Evolutionary conservation across 1,140 invertebrate species (phyloP).

Genomic region (Trichogramma pretiosum): DNA sequence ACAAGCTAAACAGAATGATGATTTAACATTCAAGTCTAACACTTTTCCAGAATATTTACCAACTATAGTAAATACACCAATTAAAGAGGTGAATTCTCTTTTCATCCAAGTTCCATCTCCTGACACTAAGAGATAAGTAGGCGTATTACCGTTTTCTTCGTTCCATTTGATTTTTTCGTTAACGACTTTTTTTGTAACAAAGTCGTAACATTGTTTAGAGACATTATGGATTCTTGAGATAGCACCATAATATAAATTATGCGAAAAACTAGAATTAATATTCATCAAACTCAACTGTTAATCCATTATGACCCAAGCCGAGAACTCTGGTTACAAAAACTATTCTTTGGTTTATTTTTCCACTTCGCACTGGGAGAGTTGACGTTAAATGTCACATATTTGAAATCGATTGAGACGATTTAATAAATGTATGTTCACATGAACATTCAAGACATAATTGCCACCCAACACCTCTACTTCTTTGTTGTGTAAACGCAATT

Average conservation of each 20-base stretch:
- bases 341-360: slow-evolving; percentile 9
- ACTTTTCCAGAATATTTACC: slow-evolving; percentile 1
- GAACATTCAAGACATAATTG: background rate
- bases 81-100: background rate
- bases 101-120: slow-evolving; percentile 7
- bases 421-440: background rate
- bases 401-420: background rate
- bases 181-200: background rate
- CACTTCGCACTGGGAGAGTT: too few species aligned
- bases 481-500: slow-evolving; percentile 2
- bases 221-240: background rate
- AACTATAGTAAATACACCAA: slow-evolving; percentile 1
- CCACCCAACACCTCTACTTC: background rate
- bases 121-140: background rate
- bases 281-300: slow-evolving; percentile 3
- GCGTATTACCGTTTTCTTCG: slow-evolving; percentile 3
- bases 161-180: slow-evolving; percentile 3
- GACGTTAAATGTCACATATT: too few species aligned
- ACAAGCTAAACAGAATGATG: background rate
- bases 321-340: background rate
- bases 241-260: background rate
- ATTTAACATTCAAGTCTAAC: slow-evolving; percentile 1
- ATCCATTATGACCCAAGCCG: background rate
- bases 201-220: background rate
- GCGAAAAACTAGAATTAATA: background rate